A percentile compares a stretch with the other conserved stretches of the same genome.
Conservation (phyloP, 2,797 vertebrate species). For the Sylvilagus floridanus region DNA sequence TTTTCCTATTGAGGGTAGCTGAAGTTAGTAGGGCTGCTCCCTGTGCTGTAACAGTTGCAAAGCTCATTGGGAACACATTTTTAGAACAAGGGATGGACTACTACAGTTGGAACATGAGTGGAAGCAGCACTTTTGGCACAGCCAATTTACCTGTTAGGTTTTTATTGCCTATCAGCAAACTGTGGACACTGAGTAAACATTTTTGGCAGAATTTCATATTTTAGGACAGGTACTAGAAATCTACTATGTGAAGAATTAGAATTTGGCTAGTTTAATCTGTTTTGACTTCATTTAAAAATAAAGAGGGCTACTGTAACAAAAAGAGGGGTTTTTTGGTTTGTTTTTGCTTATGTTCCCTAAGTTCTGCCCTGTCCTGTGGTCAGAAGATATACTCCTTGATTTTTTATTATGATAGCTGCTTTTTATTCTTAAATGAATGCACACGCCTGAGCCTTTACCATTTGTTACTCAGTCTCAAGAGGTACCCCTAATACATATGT, state of each 20-base stretch:
- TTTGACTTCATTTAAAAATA: background rate
- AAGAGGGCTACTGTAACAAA: too few species aligned
- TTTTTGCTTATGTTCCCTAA: background rate
- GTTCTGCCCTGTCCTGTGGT: background rate
- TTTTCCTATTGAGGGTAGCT: too few species aligned
- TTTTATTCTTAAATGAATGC: conserved; percentile 1
- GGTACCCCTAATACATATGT: background rate
- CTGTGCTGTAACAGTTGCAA: too few species aligned
- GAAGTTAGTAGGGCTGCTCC: too few species aligned
- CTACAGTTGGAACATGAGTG: too few species aligned
- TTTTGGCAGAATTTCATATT: background rate
- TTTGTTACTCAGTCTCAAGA: conserved; percentile 13
- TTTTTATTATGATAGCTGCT: background rate
- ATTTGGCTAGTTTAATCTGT: background rate
- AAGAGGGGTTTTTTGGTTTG: background rate
- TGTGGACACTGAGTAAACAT: background rate
- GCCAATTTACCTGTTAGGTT: background rate
- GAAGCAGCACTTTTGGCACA: background rate
- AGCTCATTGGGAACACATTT: too few species aligned
- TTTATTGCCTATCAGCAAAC: background rate
- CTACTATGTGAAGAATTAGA: background rate
- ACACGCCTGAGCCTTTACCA: background rate
- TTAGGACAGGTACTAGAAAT: background rate
- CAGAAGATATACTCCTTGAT: background rate
- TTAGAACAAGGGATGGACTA: too few species aligned